Base-by-base conservation (phyloP, 1,140 invertebrate species). In the Aphidius ervi region DNA sequence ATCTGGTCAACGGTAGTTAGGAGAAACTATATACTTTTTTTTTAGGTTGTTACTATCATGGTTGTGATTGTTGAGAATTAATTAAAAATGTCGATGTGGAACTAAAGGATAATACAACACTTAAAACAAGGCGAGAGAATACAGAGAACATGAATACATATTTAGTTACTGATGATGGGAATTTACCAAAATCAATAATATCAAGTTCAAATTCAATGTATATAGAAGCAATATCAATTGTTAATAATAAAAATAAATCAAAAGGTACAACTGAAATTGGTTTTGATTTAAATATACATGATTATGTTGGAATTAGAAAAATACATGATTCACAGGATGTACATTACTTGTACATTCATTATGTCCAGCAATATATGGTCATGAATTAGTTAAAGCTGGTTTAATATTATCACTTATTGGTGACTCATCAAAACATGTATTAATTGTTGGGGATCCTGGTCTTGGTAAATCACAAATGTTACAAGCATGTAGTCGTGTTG, bases 391-490 rank as follows among this genome's bases (percentile, higher is more conserved):
- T 1, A 98, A 98, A 82, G 92, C 94, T 20, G 95, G 92, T 5
- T 80, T 97, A 5, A 70, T 97, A n/a, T 80, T 98, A 9, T 90
- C 88, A 9, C 77, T 98, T 10, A 89, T 97, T 77, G 92, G 94
- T 9, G 94, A 93, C 3, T 85, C 85, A 40, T 75, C 80, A 66
- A 74, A 75, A 40, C 74, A 81, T 43, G 78, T 96, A 9, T 76
- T 98, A 8, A 79, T 98, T 31, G 91, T 98, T 3, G 95, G 95
- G n/a, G 95, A 97, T 82, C 94, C 95, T 16, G 95, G 96, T 2
- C 82, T 97, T 50, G 95, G 95, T 5, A 98, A 98, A 81, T 95
- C 92, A 20, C 92, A 95, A 78, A 87, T 98, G 81, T 75, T 98
- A 48, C 88, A 93, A 74, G 88, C 91, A 6, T 88, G 87, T 58